These are phyloP conservation scores for Streptopelia turtur DNA, from an alignment of 2,797 vertebrate species.

Conservation along the genomic window DNA sequence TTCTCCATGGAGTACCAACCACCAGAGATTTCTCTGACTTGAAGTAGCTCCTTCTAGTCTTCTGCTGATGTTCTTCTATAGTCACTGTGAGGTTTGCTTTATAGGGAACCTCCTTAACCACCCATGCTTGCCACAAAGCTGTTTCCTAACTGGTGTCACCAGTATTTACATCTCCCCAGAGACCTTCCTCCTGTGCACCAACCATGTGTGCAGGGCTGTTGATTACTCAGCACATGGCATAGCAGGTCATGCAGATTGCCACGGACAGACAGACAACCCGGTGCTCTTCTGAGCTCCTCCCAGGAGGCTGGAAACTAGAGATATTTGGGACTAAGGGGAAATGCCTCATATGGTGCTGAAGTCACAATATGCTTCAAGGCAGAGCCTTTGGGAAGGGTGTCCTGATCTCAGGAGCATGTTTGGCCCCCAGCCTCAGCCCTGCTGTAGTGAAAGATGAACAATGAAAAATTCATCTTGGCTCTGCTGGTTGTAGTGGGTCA, in stretches of 20 bases:
- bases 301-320: background rate
- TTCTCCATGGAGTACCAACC: background rate
- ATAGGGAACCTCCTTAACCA: background rate
- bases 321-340: background rate
- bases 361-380: background rate
- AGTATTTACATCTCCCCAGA: background rate
- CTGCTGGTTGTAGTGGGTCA: background rate
- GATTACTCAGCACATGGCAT: background rate
- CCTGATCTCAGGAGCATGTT: background rate
- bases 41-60: background rate
- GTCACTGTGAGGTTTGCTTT: background rate
- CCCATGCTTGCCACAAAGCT: rapidly evolving
- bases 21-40: background rate
- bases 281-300: background rate
- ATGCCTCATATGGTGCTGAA: background rate
- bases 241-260: background rate
- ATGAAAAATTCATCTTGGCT: background rate
- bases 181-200: background rate
- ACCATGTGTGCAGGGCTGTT: background rate
- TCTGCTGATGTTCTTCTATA: background rate
- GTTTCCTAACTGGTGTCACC: background rate
- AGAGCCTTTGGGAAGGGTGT: background rate
- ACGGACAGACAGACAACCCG: rapidly evolving
- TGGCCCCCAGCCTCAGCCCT: background rate
- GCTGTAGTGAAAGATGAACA: background rate